These are phyloP conservation scores for Rhimphoctona megacephalus DNA, from an alignment of 2,888 invertebrate species.

Conservation along the genomic window DNA sequence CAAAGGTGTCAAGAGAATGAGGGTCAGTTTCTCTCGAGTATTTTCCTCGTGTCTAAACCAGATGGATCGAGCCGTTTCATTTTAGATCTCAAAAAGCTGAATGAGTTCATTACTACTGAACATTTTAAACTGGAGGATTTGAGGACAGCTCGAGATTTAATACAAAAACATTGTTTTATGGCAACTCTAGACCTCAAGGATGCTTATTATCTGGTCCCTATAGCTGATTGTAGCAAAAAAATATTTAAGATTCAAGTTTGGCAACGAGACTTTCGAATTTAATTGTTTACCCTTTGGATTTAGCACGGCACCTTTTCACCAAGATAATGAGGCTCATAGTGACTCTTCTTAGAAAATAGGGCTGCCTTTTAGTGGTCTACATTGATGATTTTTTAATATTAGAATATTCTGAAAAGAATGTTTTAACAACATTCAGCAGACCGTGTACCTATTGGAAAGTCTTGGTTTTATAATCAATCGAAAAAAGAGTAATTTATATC, in stretches of 20 bases:
- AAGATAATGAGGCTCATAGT: constrained; percentile 31
- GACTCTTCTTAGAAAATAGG: constrained; percentile 13
- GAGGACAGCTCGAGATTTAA: constrained; percentile 28
- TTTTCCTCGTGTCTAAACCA: constrained; percentile 16
- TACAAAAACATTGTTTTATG: constrained; percentile 17
- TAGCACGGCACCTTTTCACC: constrained; percentile 33
- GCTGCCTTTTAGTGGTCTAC: constrained; percentile 12
- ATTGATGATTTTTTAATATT: constrained; percentile 12
- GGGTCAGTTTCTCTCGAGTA: constrained; percentile 10
- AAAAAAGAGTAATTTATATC: too few species aligned
- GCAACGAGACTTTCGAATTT: constrained; percentile 19
- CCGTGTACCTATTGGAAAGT: constrained; percentile 1
- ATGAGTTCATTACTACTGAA: constrained; percentile 23
- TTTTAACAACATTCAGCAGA: not conserved
- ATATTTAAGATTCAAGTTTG: constrained; percentile 36
- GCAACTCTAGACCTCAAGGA: constrained; percentile 36
- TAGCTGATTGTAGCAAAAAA: constrained; percentile 23
- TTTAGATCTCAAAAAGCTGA: constrained; percentile 29
- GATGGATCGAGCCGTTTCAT: not conserved
- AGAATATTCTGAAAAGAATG: constrained; percentile 5
- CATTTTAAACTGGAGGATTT: constrained; percentile 51
- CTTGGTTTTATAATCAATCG: constrained; percentile 35
- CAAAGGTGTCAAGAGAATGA: constrained; percentile 24
- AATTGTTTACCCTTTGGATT: constrained; percentile 48
- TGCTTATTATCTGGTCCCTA: constrained; percentile 34